Evolutionary conservation across 2,888 invertebrate species (phyloP).

Genomic region (Trissonchulus sp.): DNA sequence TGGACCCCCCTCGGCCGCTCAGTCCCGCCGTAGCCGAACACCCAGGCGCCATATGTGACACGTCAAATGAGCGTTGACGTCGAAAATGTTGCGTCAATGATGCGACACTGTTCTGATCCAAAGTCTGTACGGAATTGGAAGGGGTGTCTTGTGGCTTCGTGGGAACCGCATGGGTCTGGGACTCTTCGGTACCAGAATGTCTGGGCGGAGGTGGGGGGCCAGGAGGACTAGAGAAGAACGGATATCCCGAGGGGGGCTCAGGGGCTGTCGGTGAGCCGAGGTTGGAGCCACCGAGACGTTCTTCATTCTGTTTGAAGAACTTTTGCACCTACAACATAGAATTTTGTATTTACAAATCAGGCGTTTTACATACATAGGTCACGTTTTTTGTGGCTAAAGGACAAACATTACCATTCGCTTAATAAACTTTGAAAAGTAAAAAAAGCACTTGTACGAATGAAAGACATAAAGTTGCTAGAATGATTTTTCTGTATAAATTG

Average conservation of each 20-base stretch:
- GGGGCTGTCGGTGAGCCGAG: neutral
- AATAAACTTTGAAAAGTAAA: no score
- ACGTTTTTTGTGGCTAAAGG: no score
- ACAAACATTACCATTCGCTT: no score
- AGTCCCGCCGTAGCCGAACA: neutral
- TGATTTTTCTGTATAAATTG: no score
- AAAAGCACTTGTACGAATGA: no score
- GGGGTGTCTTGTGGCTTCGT: neutral
- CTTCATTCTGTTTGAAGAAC: constrained; percentile 29
- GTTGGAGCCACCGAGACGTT: constrained; percentile 8
- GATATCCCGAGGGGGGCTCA: neutral
- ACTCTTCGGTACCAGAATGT: no score
- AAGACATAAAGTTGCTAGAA: no score
- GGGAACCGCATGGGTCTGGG: no score
- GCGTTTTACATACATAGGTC: neutral
- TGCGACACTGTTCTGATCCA: no score
- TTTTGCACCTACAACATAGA: constrained; percentile 30
- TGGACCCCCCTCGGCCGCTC: neutral
- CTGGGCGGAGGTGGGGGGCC: neutral
- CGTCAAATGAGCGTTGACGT: neutral
- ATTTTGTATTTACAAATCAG: constrained; percentile 2
- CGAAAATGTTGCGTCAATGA: neutral
- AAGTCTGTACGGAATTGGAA: no score
- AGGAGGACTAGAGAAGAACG: neutral
- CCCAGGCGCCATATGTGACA: neutral